These are phyloP conservation scores for Helicoverpa armigera DNA, from an alignment of 1,140 invertebrate genomes.

Conservation along the genomic window DNA sequence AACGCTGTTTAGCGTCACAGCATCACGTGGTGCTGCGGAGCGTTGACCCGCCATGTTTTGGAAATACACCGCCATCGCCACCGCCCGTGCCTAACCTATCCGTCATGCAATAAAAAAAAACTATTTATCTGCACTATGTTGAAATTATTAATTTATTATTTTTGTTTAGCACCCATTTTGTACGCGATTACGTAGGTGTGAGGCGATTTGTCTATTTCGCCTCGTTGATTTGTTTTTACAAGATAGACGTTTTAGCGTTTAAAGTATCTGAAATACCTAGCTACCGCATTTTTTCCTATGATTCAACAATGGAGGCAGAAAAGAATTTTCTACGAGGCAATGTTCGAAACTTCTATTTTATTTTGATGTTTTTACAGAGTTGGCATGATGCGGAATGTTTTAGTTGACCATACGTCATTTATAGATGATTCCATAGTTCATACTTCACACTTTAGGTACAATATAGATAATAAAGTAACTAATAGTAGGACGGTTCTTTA, in stretches of 20 bases:
- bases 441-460: no score
- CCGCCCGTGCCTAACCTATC: slow-evolving; percentile 54
- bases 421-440: not conserved
- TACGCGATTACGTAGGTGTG: slow-evolving; percentile 56
- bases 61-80: slow-evolving; percentile 64
- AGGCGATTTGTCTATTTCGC: slow-evolving; percentile 58
- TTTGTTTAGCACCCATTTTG: slow-evolving; percentile 58
- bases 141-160: slow-evolving; percentile 64
- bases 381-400: no score
- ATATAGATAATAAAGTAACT: no score
- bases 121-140: slow-evolving; percentile 56
- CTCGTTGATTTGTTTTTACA: slow-evolving; percentile 33
- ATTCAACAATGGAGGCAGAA: slow-evolving; percentile 34
- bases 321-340: not conserved
- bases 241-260: slow-evolving; percentile 10
- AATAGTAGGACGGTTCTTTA: not conserved
- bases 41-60: slow-evolving; percentile 82
- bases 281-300: slow-evolving; percentile 44
- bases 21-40: slow-evolving; percentile 77
- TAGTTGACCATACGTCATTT: not conserved
- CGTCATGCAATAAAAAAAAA: slow-evolving; percentile 64
- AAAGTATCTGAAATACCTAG: slow-evolving; percentile 30
- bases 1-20: slow-evolving; percentile 67
- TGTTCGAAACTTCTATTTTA: no score
- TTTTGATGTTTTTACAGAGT: no score